Conservation (phyloP, 2,113 vertebrate species). For the western clawed frog (Xenopus tropicalis) region UCB_Xtro_10.0 CM004447.2:2603501-2604000, state of each 20-base stretch:
- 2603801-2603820: neutral
- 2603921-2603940: no score
- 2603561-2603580: no score
- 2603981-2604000: no score
- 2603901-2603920: no score
- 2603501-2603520: no score
- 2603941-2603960: no score
- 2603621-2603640: no score
- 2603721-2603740: neutral
- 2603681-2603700: no score
- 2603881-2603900: no score
- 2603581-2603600: neutral
- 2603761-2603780: neutral
- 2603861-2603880: no score
- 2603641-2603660: neutral
- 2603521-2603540: neutral
- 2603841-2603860: neutral
- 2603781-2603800: neutral
- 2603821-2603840: neutral
- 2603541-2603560: neutral
- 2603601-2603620: neutral
- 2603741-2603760: no score
- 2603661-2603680: neutral
- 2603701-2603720: neutral
- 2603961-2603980: no score